phyloP scores from a whole-genome alignment of 2,888 invertebrate species.

The Xanthia icteritia region DNA sequence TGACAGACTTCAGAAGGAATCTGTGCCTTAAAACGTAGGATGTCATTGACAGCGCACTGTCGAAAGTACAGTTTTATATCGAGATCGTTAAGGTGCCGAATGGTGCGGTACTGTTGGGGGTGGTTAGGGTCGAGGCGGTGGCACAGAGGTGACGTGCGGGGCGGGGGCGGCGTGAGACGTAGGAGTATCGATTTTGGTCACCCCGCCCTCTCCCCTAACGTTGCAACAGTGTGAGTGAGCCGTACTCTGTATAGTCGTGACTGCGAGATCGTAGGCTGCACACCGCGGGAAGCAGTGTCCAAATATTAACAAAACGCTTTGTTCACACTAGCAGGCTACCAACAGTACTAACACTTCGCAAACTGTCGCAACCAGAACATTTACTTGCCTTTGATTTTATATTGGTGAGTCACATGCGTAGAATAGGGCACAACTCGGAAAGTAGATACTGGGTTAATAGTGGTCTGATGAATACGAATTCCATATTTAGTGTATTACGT shows the following conservation, averaged over 20 bases:
- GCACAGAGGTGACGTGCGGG: slow-evolving; percentile 79
- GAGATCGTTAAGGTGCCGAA: slow-evolving; percentile 84
- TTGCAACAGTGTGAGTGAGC: slow-evolving; percentile 89
- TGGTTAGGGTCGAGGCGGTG: slow-evolving; percentile 87
- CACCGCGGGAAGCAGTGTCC: slow-evolving; percentile 76
- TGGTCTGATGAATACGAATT: not conserved
- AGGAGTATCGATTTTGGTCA: slow-evolving; percentile 89
- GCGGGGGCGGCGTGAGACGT: slow-evolving; percentile 84
- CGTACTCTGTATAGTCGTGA: slow-evolving; percentile 81
- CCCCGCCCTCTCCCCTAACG: slow-evolving; percentile 87
- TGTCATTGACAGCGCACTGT: slow-evolving; percentile 65
- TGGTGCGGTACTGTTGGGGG: slow-evolving; percentile 86
- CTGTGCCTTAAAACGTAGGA: slow-evolving; percentile 66
- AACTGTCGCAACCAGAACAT: slow-evolving; percentile 70
- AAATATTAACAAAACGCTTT: slow-evolving; percentile 84
- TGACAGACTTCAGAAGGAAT: slow-evolving; percentile 70
- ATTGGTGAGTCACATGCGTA: slow-evolving; percentile 45
- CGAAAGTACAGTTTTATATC: slow-evolving; percentile 83
- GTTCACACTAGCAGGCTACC: slow-evolving; percentile 74
- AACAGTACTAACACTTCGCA: slow-evolving; percentile 64
- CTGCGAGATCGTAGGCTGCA: slow-evolving; percentile 79
- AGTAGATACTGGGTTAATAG: slow-evolving; percentile 14
- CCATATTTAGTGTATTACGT: not conserved
- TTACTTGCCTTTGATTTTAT: slow-evolving; percentile 55
- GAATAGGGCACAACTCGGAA: slow-evolving; percentile 15